Conservation (phyloP, 35 echinoderm and acorn worm genomes). For the Apostichopus parvimensis region DNA sequence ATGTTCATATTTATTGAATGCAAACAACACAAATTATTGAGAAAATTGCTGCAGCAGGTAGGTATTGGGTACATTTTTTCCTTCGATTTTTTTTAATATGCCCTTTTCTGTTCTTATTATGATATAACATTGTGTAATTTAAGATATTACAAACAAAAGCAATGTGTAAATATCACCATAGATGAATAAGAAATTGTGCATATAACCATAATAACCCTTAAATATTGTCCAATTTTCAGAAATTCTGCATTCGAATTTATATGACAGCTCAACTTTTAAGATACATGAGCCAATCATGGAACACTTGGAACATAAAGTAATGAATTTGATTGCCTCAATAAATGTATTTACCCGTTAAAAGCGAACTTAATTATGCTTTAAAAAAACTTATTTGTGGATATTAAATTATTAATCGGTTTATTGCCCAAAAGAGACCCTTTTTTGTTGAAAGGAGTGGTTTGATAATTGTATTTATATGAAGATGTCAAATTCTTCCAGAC, state of each 20-base stretch:
- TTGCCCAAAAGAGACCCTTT: neutral
- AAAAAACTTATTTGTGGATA: neutral
- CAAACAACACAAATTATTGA: neutral
- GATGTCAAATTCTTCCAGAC: too few relatives aligned
- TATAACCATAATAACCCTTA: neutral
- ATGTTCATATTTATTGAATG: slow-evolving; percentile 10
- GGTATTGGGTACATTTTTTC: neutral
- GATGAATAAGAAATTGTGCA: neutral
- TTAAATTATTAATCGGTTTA: neutral
- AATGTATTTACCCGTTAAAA: neutral
- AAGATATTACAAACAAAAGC: neutral
- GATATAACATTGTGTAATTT: neutral
- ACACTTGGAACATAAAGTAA: neutral
- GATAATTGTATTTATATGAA: neutral
- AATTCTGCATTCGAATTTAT: neutral
- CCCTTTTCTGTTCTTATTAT: neutral
- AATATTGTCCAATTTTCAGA: neutral
- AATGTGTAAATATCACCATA: neutral
- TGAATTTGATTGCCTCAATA: neutral
- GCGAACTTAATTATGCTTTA: neutral
- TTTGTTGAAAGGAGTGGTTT: neutral
- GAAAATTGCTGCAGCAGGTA: neutral
- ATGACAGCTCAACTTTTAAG: neutral
- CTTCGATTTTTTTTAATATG: neutral
- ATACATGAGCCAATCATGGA: neutral